Evolutionary conservation across 2,888 invertebrate species (phyloP).

Genomic region (Napeogenes sylphis): DNA sequence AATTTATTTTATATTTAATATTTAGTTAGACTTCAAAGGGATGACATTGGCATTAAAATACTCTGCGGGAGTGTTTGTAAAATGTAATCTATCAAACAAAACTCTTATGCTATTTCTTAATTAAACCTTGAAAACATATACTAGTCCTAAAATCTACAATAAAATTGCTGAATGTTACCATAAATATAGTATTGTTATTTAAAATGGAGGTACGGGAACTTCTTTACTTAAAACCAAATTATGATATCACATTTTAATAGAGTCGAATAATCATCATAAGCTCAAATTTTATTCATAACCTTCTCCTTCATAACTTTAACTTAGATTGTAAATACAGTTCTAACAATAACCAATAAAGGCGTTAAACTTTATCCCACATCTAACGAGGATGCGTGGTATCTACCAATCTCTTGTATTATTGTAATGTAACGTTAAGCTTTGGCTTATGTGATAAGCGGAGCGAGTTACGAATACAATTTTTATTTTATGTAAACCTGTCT

Average conservation of each 20-base stretch:
- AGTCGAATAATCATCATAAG: not conserved
- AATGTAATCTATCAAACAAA: too few relatives aligned
- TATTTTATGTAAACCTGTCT: not conserved
- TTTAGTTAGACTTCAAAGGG: too few relatives aligned
- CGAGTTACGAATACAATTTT: not conserved
- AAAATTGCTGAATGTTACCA: not conserved
- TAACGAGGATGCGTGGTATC: conserved; percentile 17
- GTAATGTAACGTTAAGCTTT: conserved; percentile 25
- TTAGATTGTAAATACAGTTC: not conserved
- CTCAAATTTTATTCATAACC: conserved; percentile 3
- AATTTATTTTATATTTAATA: too few relatives aligned
- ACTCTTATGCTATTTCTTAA: too few relatives aligned
- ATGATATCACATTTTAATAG: not conserved
- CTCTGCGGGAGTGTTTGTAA: too few relatives aligned
- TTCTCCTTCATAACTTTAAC: not conserved
- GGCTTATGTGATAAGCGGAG: conserved; percentile 22
- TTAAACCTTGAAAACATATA: too few relatives aligned
- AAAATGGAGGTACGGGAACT: too few relatives aligned
- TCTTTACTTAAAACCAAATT: not conserved
- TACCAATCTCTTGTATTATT: conserved; percentile 26
- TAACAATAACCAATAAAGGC: conserved; percentile 21
- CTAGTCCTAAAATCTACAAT: too few relatives aligned
- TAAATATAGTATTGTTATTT: too few relatives aligned
- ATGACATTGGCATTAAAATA: too few relatives aligned
- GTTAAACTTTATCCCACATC: conserved; percentile 29